Evolutionary conservation across 2,797 vertebrate species (phyloP).

Genomic region (Ciconia nigra): DNA sequence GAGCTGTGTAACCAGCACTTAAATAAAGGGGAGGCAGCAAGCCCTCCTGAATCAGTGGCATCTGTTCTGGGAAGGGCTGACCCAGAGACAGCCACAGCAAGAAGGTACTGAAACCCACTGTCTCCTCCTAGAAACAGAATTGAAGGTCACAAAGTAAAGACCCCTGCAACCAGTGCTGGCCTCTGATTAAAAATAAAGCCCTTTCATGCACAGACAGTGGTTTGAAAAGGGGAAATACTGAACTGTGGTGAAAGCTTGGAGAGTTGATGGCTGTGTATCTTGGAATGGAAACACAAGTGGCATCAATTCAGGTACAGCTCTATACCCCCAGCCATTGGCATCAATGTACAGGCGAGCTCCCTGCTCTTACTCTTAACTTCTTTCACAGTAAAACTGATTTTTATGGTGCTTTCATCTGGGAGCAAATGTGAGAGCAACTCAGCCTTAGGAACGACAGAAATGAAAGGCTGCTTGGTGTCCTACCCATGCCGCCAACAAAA

Average conservation of each 20-base stretch:
- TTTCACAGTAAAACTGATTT: background rate
- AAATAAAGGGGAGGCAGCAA: slow-evolving; percentile 64
- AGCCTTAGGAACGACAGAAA: background rate
- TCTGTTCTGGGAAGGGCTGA: slow-evolving; percentile 65
- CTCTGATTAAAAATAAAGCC: slow-evolving; percentile 64
- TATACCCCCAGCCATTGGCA: background rate
- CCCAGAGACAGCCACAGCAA: slow-evolving; percentile 63
- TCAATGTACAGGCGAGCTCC: background rate
- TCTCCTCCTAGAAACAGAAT: slow-evolving; percentile 68
- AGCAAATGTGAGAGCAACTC: background rate
- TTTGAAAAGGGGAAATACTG: slow-evolving; percentile 32
- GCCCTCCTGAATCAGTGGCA: slow-evolving; percentile 42
- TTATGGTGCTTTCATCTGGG: background rate
- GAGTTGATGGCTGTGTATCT: background rate
- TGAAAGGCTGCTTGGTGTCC: background rate
- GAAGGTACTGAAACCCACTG: slow-evolving; percentile 73
- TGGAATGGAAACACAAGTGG: background rate
- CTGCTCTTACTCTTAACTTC: background rate
- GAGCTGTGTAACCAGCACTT: slow-evolving; percentile 63
- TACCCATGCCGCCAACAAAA: background rate
- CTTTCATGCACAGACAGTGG: slow-evolving; percentile 48
- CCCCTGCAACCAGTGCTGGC: slow-evolving; percentile 34
- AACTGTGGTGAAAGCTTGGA: background rate
- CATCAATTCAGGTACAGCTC: background rate
- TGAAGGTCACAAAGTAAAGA: slow-evolving; percentile 61